Evolutionary conservation across 2,888 invertebrate species (phyloP).

Genomic region (Chorisops tibialis): DNA sequence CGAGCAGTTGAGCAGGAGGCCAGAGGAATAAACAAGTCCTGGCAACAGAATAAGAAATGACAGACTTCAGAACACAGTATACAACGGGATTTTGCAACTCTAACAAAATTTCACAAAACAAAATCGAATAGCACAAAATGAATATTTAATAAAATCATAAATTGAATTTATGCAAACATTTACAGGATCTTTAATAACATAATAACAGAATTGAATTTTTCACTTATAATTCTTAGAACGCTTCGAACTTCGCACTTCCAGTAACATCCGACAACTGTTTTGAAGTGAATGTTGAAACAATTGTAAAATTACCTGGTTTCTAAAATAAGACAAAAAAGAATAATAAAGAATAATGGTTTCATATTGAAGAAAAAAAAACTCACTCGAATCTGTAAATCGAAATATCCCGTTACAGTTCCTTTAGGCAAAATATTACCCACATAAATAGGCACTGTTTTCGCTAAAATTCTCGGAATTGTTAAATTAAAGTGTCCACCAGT

Average conservation of each 20-base stretch:
- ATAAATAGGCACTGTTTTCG: conserved; percentile 57
- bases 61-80: too few relatives aligned
- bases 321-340: conserved; percentile 39
- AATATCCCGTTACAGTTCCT: conserved; percentile 50
- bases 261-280: conserved; percentile 66
- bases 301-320: conserved; percentile 61
- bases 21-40: too few relatives aligned
- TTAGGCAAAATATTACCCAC: conserved; percentile 59
- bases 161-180: too few relatives aligned
- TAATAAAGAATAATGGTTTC: not conserved
- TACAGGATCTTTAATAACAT: too few relatives aligned
- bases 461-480: conserved; percentile 65
- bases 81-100: too few relatives aligned
- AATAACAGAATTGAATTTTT: conserved; percentile 56
- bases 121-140: too few relatives aligned
- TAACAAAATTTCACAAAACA: too few relatives aligned
- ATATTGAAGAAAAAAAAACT: not conserved
- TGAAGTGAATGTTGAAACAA: conserved; percentile 70
- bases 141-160: too few relatives aligned
- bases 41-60: too few relatives aligned
- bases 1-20: too few relatives aligned
- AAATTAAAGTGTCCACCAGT: conserved; percentile 68
- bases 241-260: conserved; percentile 61
- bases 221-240: not conserved
- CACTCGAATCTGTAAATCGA: conserved; percentile 26